phyloP scores from a whole-genome alignment of 2,797 vertebrate species.

The Diglossa cyanea region DNA sequence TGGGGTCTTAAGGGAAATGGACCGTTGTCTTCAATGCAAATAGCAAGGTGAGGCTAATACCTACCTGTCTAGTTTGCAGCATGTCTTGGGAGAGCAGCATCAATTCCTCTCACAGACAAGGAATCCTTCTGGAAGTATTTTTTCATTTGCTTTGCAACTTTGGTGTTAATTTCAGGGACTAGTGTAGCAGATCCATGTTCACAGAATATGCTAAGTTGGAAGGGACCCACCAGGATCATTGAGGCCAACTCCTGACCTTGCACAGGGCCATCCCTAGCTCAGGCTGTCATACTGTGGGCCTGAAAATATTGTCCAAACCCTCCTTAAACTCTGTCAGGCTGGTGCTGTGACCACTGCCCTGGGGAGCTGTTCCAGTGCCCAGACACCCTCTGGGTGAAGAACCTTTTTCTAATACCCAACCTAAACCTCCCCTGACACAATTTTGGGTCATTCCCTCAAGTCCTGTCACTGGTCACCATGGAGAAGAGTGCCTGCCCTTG shows the following conservation, averaged over 20 bases:
- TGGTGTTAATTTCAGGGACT: not conserved
- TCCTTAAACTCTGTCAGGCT: not conserved
- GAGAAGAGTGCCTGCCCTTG: not conserved
- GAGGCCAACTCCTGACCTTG: not conserved
- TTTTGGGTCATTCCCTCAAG: rapidly evolving
- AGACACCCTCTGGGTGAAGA: not conserved
- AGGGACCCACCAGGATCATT: not conserved
- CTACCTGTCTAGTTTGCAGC: not conserved
- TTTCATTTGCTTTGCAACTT: not conserved
- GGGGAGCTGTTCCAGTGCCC: not conserved
- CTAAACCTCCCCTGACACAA: not conserved
- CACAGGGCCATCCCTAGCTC: not conserved
- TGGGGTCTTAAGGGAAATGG: not conserved
- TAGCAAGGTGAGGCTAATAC: not conserved
- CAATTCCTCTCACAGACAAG: not conserved
- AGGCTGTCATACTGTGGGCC: not conserved
- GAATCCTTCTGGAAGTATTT: not conserved
- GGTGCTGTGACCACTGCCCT: not conserved
- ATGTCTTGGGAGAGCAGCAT: not conserved
- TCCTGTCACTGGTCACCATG: not conserved
- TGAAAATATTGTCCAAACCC: not conserved
- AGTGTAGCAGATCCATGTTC: not conserved
- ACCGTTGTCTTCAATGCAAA: not conserved
- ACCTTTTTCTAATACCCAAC: not conserved
- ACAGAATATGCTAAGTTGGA: not conserved